Evolutionary conservation across 2,888 invertebrate species (phyloP), one percentile per base, ranked within the genome.

Genomic region (Cheilosia grossa): DNA sequence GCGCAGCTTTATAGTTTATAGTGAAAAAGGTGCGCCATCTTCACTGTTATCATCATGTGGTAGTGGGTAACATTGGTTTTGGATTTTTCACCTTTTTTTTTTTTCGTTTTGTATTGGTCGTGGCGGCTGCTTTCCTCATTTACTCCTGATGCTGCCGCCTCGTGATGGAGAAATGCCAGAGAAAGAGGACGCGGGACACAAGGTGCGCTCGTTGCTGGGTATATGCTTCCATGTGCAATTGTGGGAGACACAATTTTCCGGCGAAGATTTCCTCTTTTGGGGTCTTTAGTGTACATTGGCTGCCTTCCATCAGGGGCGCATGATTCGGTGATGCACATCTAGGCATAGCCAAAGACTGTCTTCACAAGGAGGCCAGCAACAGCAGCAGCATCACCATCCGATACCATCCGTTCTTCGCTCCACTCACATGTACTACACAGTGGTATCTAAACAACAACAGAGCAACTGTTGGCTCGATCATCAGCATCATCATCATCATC

Each of bases 21-120:
- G 64, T 66, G 61, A 77, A 81, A 81, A 69, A 86, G 86, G 86
- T 86, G 86, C 86, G 86, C 86, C 85, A 81, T 80, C 80, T 85
- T 81, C 75, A 63, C 75, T 75, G 69, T 75, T 80, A 85, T 83
- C 79, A 74, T 74, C 79, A 79, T 74, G 69, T 63, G 70, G 64
- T 69, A 37, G 69, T 54, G 66, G 74, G 72, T 81, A 81, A 85
- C 85, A 85, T 85, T 85, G 81, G 85, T 72, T 81, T 81, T 70
- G 61, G 81, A 72, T 85, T 81, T 83, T 83, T 69, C 51, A 69
- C 58, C 70, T 33, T 59, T 61, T 67, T 33, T 33, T 37, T 37
- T 13, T 21, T 21, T 21, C n/a, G n/a, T n/a, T 1, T 33, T 33
- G 33, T 33, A 42, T 53, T 63, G 47, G 13, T 66, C 59, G 19